phyloP scores from a whole-genome alignment of 2,797 vertebrate genomes.

The Myotis pilosus region DNA sequence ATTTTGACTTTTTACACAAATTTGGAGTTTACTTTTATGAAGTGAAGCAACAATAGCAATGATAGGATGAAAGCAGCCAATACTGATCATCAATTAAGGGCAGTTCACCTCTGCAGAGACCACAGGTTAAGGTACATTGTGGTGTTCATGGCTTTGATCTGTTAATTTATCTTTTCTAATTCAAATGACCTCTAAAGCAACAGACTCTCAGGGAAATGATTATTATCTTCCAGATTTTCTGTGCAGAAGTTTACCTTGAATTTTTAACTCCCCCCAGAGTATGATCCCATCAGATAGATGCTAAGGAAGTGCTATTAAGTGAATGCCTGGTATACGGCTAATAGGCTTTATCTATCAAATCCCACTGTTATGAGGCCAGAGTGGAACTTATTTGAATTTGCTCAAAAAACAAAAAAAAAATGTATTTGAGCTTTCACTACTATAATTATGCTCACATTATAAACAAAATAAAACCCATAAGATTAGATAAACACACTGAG shows the following conservation, averaged over 20 bases:
- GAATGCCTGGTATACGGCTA: neutral
- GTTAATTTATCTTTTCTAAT: neutral
- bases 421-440: neutral
- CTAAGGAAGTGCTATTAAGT: neutral
- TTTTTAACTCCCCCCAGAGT: neutral
- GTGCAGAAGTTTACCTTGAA: neutral
- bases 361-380: neutral
- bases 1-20: neutral
- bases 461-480: neutral
- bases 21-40: neutral
- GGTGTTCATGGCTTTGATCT: neutral
- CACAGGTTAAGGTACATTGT: neutral
- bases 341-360: neutral
- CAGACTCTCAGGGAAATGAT: neutral
- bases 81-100: neutral
- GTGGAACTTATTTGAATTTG: neutral
- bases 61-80: neutral
- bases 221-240: neutral
- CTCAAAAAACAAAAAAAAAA: neutral
- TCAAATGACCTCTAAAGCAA: conserved; percentile 1
- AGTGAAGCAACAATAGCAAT: neutral
- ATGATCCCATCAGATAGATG: neutral
- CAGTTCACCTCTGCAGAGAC: neutral
- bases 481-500: neutral
- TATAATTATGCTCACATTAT: neutral